Evolutionary conservation across 2,888 invertebrate species (phyloP), one percentile per base, ranked within the genome.

Genomic region (Schizaphis graminum): DNA sequence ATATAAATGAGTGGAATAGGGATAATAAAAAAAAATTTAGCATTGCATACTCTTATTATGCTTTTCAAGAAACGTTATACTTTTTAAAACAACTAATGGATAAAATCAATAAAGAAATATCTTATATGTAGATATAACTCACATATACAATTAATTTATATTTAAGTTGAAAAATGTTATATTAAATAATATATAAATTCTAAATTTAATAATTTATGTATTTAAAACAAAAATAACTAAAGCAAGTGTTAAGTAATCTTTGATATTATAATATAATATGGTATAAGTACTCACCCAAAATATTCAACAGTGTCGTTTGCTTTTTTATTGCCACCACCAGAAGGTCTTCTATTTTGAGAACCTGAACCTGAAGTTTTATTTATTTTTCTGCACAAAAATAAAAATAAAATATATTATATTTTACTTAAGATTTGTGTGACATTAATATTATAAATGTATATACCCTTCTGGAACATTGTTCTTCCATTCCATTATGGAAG

Each of bases 401-500:
- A 47, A 57, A 61, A 89, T n/a, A 44, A n/a, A 86, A 44, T 49
- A 44, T 86, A 28, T 1, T 35, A 8, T 86, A 61, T 28, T 84
- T 24, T 57, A 67, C 49, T 57, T 28, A 67, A 61, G 28, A 77
- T 77, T 35, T 77, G 24, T 35, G 16, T 77, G 21, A 41, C 8
- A 77, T 35, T 77, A 21, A 77, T 77, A 35, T 77, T 77, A 77
- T 77, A 77, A 77, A 77, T 77, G 35, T 77, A 77, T 87, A 67
- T 94, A 94, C 94, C 94, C 94, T 35, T 94, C 94, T 11, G 94
- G 49, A 67, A 91, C 61, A 91, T 91, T 94, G 90, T 87, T 94
- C 94, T 94, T 94, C 94, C 94, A 94, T 94, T 94, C 94, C 94
- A 94, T 94, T 26, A 91, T 91, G 94, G 94, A 91, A 94, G 67